Evolutionary conservation across 2,797 vertebrate genomes (phyloP).

Genomic region (Pseudomugil tenellus): DNA sequence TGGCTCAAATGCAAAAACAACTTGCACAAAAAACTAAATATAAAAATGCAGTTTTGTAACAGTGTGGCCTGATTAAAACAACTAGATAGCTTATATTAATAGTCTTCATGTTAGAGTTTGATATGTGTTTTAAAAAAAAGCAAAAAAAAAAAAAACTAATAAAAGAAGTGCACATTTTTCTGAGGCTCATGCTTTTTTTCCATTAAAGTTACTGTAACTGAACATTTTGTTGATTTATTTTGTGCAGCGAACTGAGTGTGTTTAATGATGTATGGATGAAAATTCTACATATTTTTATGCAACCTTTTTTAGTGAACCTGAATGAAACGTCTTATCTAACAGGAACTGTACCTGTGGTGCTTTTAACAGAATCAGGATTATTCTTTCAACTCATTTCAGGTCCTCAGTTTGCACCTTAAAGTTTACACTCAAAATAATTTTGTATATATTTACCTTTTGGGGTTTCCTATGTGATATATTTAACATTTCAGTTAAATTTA

Average conservation of each 20-base stretch:
- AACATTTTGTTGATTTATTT: too few species aligned
- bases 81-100: too few species aligned
- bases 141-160: too few species aligned
- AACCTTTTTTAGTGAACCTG: background rate
- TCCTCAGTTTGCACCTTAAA: background rate
- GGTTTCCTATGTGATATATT: background rate
- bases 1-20: background rate
- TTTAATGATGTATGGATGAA: background rate
- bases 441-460: background rate
- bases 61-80: too few species aligned
- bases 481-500: background rate
- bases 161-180: too few species aligned
- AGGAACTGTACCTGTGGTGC: too few species aligned
- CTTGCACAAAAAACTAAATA: background rate
- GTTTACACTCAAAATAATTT: background rate
- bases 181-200: too few species aligned
- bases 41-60: too few species aligned
- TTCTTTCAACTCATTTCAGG: background rate
- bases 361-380: background rate
- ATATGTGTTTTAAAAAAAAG: too few species aligned
- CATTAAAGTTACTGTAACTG: too few species aligned
- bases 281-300: background rate
- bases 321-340: background rate
- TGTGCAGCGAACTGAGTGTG: background rate
- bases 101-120: too few species aligned